Evolutionary conservation across 2,113 vertebrate genomes (phyloP).

Genomic region (Mastomys natalensis): DNA sequence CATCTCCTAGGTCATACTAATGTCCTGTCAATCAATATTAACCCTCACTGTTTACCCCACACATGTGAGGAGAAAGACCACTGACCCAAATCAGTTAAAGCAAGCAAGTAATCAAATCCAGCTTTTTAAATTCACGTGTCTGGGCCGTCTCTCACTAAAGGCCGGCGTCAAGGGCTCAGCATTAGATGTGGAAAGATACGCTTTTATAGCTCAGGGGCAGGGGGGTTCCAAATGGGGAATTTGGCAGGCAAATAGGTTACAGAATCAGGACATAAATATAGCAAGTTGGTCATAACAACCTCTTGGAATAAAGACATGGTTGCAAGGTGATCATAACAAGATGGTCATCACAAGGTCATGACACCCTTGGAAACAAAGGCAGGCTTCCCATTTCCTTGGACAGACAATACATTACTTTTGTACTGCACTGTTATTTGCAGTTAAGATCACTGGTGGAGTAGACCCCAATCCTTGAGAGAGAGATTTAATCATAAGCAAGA

Average conservation of each 20-base stretch:
- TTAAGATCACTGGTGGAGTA: neutral
- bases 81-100: neutral
- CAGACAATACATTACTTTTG: neutral
- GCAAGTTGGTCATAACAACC: neutral
- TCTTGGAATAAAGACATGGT: no score
- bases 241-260: neutral
- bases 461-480: neutral
- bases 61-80: neutral
- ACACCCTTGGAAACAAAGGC: neutral
- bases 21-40: neutral
- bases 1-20: neutral
- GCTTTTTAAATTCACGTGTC: neutral
- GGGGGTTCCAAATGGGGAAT: neutral
- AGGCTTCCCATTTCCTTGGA: neutral
- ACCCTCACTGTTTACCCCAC: neutral
- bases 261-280: neutral
- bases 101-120: neutral
- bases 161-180: neutral
- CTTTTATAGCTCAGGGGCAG: neutral
- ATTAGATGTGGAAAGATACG: neutral
- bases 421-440: neutral
- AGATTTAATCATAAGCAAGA: neutral
- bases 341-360: neutral
- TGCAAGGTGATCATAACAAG: neutral
- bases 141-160: neutral